Evolutionary conservation across 2,113 vertebrate genomes (phyloP), one percentile per base, ranked within the genome.

Genomic region (Bambusicola thoracicus): DNA sequence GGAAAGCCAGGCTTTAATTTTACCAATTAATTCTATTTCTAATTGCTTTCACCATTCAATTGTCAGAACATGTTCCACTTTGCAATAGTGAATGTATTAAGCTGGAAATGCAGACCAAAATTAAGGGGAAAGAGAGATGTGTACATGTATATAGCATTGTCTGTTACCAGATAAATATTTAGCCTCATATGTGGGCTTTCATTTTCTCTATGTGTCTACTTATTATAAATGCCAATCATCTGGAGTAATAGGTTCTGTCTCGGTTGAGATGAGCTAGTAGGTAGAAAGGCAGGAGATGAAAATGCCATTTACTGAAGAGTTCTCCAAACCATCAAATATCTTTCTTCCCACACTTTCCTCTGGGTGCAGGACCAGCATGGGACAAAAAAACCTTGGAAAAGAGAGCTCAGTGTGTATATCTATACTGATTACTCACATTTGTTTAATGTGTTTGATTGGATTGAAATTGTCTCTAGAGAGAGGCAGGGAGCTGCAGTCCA

Each of bases 1-100:
- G 90, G 90, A 95, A 96, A 97, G 91, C 61, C 72, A 74, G 80
- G 94, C 73, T 97, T 96, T 95, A 91, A 94, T 95, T 94, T 92
- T 90, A 92, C 92, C 93, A 94, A 75, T 92, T 95, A 96, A 96
- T 94, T 94, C 95, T 86, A 16, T 93, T 95, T 90, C 83, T 97
- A 94, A 96, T 94, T 97, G 87, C 90, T 84, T 93, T 81, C 69
- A 78, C 85, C 91, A 51, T 78, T 93, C 91, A 87, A 43, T 94
- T 92, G 82, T 90, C 91, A 94, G 87, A 67, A 78, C 25, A 24
- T 61, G 87, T 94, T 91, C 82, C 68, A n/a, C 63, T 92, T 53
- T 91, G 81, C 65, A 87, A 85, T 13, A 61, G 40, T 77, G 82
- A 78, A n/a, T 65, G 67, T 48, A 53, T 88, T 74, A 89, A 51